Evolutionary conservation across 2,888 invertebrate species (phyloP).

Genomic region (Heteropelma amictum): DNA sequence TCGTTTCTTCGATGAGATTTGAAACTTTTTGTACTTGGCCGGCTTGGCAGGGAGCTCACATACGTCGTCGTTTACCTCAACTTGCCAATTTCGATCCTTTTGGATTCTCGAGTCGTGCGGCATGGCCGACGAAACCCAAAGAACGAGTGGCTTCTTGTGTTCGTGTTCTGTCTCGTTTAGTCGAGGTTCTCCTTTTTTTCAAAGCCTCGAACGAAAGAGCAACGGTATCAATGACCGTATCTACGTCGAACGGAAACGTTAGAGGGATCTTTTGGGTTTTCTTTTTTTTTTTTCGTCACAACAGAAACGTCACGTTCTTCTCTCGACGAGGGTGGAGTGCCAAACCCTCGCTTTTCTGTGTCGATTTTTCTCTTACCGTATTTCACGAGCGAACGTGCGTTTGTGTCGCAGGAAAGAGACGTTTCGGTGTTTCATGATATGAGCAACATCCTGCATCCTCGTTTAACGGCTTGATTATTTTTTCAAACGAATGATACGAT

Average conservation of each 20-base stretch:
- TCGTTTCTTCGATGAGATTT: no score
- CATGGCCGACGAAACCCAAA: background rate
- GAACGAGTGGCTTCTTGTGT: conserved; percentile 30
- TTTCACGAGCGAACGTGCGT: no score
- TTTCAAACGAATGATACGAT: no score
- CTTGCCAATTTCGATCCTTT: background rate
- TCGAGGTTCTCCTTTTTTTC: conserved; percentile 19
- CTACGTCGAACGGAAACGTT: background rate
- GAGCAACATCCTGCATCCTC: no score
- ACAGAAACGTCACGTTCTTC: conserved; percentile 48
- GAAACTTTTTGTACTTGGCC: no score
- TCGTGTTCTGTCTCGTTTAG: background rate
- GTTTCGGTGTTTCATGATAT: no score
- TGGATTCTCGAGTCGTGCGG: background rate
- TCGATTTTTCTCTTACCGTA: conserved; percentile 15
- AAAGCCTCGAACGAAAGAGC: background rate
- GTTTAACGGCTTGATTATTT: no score
- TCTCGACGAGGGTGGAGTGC: conserved; percentile 13
- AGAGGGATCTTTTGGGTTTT: conserved; percentile 9
- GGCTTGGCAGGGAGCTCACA: no score
- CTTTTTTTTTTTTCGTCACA: conserved; percentile 41
- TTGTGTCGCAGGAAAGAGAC: no score
- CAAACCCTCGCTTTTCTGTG: conserved; percentile 33
- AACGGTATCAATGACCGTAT: background rate
- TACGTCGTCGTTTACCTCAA: background rate